Evolutionary conservation across 2,113 vertebrate species (phyloP).

Genomic region (Malurus melanocephalus): DNA sequence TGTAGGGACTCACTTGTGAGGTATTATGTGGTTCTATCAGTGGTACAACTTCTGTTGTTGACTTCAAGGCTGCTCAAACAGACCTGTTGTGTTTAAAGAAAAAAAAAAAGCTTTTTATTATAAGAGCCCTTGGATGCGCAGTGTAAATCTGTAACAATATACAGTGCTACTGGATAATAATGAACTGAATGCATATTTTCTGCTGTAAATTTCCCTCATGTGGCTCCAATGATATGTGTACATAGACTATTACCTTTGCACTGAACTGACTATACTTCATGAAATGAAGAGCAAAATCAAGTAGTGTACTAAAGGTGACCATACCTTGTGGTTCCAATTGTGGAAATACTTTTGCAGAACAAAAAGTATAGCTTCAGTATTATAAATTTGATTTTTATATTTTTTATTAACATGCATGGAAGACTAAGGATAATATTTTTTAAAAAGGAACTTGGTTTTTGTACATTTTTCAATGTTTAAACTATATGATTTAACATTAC

Average conservation of each 20-base stretch:
- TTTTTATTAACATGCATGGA: conserved; percentile 63
- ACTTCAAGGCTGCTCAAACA: background rate
- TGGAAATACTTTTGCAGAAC: conserved; percentile 14
- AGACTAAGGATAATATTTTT: conserved; percentile 54
- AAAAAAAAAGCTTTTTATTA: background rate
- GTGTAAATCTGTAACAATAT: conserved; percentile 5
- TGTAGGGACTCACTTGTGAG: background rate
- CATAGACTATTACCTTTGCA: conserved; percentile 25
- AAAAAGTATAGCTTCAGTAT: conserved; percentile 43
- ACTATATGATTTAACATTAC: conserved; percentile 47
- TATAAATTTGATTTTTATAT: conserved; percentile 52
- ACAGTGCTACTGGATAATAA: conserved; percentile 15
- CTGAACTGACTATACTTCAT: conserved; percentile 8
- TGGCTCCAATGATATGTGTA: conserved; percentile 5
- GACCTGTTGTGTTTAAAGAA: background rate
- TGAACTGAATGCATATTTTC: background rate
- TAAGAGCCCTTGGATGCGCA: conserved; percentile 34
- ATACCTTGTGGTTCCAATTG: background rate
- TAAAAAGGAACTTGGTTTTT: conserved; percentile 50
- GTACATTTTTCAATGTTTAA: conserved; percentile 65
- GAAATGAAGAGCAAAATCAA: background rate
- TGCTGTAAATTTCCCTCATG: conserved; percentile 22
- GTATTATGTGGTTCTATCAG: background rate
- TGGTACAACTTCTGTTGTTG: background rate
- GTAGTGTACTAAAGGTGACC: background rate